A percentile compares a stretch with the other conserved stretches of the same genome.
These are phyloP conservation scores for Pachyrhynchus sulphureomaculatus DNA, from an alignment of 1,140 invertebrate genomes.

Conservation along the genomic window DNA sequence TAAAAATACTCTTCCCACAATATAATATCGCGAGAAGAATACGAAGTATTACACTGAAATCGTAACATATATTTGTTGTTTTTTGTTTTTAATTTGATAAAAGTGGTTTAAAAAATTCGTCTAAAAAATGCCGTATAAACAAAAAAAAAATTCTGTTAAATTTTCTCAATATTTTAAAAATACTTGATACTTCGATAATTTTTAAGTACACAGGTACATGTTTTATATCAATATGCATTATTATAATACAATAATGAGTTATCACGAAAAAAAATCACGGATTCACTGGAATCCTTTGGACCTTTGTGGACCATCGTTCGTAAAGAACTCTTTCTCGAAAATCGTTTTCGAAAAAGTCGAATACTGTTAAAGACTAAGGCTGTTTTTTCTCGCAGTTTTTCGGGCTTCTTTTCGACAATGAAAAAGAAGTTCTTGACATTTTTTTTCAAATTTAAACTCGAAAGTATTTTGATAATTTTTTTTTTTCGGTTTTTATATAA, in stretches of 20 bases:
- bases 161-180: background rate
- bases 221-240: slow-evolving; percentile 40
- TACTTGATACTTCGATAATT: slow-evolving; percentile 4
- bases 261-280: slow-evolving; percentile 41
- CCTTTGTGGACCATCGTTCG: slow-evolving; percentile 21
- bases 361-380: slow-evolving; percentile 35
- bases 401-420: too few species aligned
- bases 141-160: slow-evolving; percentile 8
- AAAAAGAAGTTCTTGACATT: slow-evolving; percentile 14
- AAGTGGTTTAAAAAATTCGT: too few species aligned
- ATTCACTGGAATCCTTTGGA: slow-evolving; percentile 30
- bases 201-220: slow-evolving; percentile 44
- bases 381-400: too few species aligned
- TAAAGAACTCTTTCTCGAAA: slow-evolving; percentile 22
- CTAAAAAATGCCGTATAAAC: slow-evolving; percentile 23
- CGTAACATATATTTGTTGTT: too few species aligned
- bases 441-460: slow-evolving; percentile 24
- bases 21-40: too few species aligned
- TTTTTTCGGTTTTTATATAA: background rate
- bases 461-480: slow-evolving; percentile 21
- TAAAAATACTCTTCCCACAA: too few species aligned
- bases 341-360: slow-evolving; percentile 20
- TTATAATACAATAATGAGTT: slow-evolving; percentile 39
- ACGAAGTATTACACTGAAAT: too few species aligned
- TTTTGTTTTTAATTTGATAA: too few species aligned